Evolutionary conservation across 1,140 invertebrate species (phyloP), one percentile per base, ranked within the genome.

Genomic region (Lineus longissimus): DNA sequence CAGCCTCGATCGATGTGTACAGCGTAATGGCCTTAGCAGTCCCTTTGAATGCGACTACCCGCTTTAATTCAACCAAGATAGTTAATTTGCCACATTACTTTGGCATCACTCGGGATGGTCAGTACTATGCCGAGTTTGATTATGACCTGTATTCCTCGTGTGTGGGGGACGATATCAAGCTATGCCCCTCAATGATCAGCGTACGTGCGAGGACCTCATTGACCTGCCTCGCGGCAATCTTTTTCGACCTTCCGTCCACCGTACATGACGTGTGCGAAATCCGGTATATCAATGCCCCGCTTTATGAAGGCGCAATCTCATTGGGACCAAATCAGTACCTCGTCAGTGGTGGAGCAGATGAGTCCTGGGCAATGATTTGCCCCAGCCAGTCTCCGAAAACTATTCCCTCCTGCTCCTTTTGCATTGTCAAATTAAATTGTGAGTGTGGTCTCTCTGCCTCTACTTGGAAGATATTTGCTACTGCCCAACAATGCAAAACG

Each of bases 111-210:
- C n/a, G 25, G n/a, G 47, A 51, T 51, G 25, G 47, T 4, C 6
- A 51, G n/a, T 51, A 51, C n/a, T 51, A 51, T n/a, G 25, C 47
- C n/a, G 47, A 51, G 47, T 51, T 51, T 4, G 47, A 51, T 51
- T 23, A 4, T 51, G 47, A 51, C n/a, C n/a, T 51, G 9, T 51
- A 23, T 23, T 4, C 25, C 4, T 51, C 47, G 25, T 51, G 47
- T n/a, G 25, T 27, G 25, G 47, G 47, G 25, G 6, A n/a, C 19
- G 47, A 51, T 27, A 19, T 51, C n/a, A 51, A 51, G 47, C 25
- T 51, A 6, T 51, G 47, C n/a, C 25, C 47, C n/a, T 23, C 47
- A 4, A 51, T 27, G n/a, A 51, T 19, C 9, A 23, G 19, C 47
- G 19, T 51, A 4, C n/a, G 25, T n/a, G n/a, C 47, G n/a, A 51